Percentiles rank a stretch among this genome's conserved stretches.
Evolutionary conservation across 2,888 invertebrate genomes (phyloP).

Genomic region (Dromius quadrimaculatus): DNA sequence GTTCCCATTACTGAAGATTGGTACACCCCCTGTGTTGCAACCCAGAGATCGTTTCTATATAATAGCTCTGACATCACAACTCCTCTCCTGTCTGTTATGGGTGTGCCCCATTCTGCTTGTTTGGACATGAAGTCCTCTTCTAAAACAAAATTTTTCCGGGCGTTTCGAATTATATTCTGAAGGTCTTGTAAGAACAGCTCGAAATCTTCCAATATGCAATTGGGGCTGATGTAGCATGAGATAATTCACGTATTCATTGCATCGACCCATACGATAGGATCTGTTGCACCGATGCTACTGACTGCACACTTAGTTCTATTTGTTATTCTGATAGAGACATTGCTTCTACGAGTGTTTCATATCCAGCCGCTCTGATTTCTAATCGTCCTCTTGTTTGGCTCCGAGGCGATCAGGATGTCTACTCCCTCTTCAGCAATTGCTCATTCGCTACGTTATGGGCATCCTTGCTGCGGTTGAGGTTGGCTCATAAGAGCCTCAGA

Average conservation of each 20-base stretch:
- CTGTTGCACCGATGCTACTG: not conserved
- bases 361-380: not conserved
- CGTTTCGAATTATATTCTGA: not conserved
- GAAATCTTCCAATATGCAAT: not conserved
- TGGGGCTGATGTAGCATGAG: conserved; percentile 18
- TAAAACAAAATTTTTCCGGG: not conserved
- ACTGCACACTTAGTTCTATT: not conserved
- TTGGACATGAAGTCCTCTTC: not conserved
- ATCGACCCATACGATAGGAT: not conserved
- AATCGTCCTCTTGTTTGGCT: not conserved
- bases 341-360: conserved; percentile 5
- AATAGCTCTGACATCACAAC: not conserved
- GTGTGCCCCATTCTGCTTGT: conserved; percentile 13
- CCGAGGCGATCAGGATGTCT: not conserved
- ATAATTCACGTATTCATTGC: not conserved
- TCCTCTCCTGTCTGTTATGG: conserved; percentile 15
- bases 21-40: not conserved
- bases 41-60: not conserved
- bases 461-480: not conserved
- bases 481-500: not conserved
- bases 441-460: not conserved
- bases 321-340: not conserved
- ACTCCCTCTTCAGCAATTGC: not conserved
- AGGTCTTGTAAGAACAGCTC: not conserved
- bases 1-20: not conserved